These are phyloP conservation scores for Cryptomyrus ogoouensis DNA, from an alignment of 2,113 vertebrate species.

Conservation along the genomic window DNA sequence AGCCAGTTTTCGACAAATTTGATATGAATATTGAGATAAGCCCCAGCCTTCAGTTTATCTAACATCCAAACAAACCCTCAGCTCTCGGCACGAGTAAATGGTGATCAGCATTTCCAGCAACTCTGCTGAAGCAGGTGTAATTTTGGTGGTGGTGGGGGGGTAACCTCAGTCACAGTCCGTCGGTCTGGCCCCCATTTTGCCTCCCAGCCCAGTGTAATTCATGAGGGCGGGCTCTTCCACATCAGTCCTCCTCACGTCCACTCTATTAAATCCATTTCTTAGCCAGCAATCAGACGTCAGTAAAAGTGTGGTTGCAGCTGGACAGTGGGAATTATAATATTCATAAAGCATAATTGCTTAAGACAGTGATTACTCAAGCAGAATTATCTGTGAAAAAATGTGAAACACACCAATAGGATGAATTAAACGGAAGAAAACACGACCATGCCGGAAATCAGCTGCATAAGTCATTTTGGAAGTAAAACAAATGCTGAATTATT, in stretches of 20 bases:
- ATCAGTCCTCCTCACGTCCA: neutral
- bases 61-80: neutral
- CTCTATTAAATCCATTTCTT: conserved; percentile 18
- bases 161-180: conserved; percentile 24
- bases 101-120: neutral
- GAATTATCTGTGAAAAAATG: conserved; percentile 13
- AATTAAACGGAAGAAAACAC: neutral
- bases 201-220: neutral
- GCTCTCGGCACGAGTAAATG: neutral
- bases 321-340: conserved; percentile 22
- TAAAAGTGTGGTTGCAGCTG: neutral
- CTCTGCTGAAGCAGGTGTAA: neutral
- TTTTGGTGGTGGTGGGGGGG: conserved; percentile 19
- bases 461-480: conserved; percentile 8
- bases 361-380: conserved; percentile 21
- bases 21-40: neutral
- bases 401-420: neutral
- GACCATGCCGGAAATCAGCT: neutral
- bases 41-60: neutral
- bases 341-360: conserved; percentile 12
- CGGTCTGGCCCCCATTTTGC: neutral
- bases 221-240: neutral
- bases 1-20: neutral
- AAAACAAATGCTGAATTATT: conserved; percentile 21
- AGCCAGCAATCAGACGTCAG: conserved; percentile 21